Conservation (phyloP, 2,113 vertebrate genomes). For the Antechinus stuartii region DNA sequence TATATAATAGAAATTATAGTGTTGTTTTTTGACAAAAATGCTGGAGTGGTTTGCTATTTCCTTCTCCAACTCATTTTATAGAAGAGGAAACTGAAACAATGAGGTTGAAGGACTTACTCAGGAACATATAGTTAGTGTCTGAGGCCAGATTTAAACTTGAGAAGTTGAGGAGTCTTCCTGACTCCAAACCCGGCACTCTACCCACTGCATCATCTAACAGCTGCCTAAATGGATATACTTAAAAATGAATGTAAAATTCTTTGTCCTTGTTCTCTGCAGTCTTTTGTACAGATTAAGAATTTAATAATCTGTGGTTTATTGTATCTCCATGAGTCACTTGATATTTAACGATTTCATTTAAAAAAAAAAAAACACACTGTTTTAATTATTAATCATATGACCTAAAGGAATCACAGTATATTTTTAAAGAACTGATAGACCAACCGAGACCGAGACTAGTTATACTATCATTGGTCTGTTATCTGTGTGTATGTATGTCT, state of each 20-base stretch:
- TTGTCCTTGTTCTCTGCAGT: not conserved
- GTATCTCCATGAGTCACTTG: not conserved
- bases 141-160: not conserved
- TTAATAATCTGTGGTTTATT: not conserved
- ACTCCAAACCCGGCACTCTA: not conserved
- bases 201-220: not conserved
- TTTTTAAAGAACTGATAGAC: conserved; percentile 22
- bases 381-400: not conserved
- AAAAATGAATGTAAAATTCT: not conserved
- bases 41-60: not conserved
- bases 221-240: not conserved
- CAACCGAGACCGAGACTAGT: too few relatives aligned
- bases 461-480: too few relatives aligned
- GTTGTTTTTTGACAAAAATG: not conserved
- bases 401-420: conserved; percentile 9
- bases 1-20: not conserved
- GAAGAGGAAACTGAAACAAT: not conserved
- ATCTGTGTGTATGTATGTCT: too few relatives aligned
- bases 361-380: not conserved
- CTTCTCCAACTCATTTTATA: not conserved
- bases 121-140: not conserved
- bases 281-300: not conserved
- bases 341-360: not conserved
- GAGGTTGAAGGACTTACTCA: too few relatives aligned
- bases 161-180: not conserved